Base-by-base conservation (phyloP, 30 jellyfish, hydroid and myxozoan genomes). In the Cassiopea xamachana region DNA sequence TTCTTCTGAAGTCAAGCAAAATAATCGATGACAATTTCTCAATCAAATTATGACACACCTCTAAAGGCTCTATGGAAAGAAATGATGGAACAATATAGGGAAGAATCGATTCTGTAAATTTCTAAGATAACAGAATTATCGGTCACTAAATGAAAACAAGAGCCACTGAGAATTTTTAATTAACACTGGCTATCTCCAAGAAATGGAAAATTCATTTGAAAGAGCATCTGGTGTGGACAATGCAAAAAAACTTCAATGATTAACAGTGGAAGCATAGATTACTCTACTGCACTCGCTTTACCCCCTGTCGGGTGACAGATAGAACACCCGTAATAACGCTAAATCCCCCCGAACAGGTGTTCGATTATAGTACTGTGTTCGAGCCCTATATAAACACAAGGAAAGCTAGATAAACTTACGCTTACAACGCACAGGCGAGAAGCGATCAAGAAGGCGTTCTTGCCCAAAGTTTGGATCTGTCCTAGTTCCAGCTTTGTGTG, bases 371-470 rank as follows among this genome's bases (percentile, higher is more conserved):
- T 83, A 17, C 90, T 90, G 77, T 88, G 68, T 72, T 70, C 85
- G 67, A 79, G 86, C 72, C 95, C 60, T 88, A 89, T 71, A 16
- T 71, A 71, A 71, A 19, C 55, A 19, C 47, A 71, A 14, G 5
- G 55, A 10, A 43, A 18, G 80, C 58, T 19, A 2, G 51, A 10
- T 16, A 19, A 71, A 43, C 55, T 82, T 61, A 90, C 73, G 92
- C 97, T 90, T 90, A 90, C 97, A 90, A 90, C 97, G 92, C 97
- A 81, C 90, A 74, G 97, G 55, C 90, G 87, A 68, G 97, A 77
- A 84, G 97, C 75, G 97, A 90, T 90, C 97, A 90, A 60, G 86
- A 82, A 90, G 93, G 97, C 97, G 92, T 59, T 79, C 89, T 81
- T 70, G 93, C 80, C 97, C 97, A 83, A 92, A 76, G 85, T 60